Percentiles rank a stretch among this genome's conserved stretches.
These are phyloP conservation scores for Limnephilus lunatus DNA, from an alignment of 2,888 invertebrate species.

Conservation along the genomic window DNA sequence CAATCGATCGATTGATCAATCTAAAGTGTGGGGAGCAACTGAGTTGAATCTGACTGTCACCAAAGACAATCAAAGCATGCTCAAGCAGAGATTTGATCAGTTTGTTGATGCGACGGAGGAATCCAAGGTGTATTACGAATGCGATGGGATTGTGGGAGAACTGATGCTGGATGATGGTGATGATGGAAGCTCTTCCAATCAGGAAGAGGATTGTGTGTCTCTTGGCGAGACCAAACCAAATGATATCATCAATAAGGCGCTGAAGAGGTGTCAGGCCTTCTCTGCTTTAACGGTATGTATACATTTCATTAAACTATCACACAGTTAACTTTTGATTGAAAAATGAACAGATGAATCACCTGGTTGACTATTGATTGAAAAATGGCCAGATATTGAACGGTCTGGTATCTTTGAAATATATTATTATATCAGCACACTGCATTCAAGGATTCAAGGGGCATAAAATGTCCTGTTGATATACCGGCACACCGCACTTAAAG, in stretches of 20 bases:
- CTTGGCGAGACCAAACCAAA: constrained; percentile 52
- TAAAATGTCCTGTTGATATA: no score
- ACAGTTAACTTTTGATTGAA: no score
- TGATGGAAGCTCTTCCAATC: not conserved
- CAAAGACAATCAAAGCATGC: not conserved
- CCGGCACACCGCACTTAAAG: no score
- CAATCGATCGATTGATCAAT: not conserved
- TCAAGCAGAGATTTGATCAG: not conserved
- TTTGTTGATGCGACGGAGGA: not conserved
- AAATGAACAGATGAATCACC: no score
- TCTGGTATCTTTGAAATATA: not conserved
- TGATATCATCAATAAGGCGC: constrained; percentile 69
- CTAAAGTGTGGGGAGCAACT: not conserved
- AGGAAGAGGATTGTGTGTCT: constrained; percentile 65
- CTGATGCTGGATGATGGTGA: not conserved
- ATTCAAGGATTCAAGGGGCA: no score
- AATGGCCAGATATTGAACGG: no score
- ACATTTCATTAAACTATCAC: not conserved
- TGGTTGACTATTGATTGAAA: not conserved
- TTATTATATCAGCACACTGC: no score
- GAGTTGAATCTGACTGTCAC: not conserved
- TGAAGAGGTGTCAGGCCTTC: constrained; percentile 77
- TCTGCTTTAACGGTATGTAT: constrained; percentile 74
- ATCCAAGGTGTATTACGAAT: constrained; percentile 9
- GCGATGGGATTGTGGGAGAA: not conserved